phyloP scores from a whole-genome alignment of 2,113 vertebrate genomes.

The Zeus faber region DNA sequence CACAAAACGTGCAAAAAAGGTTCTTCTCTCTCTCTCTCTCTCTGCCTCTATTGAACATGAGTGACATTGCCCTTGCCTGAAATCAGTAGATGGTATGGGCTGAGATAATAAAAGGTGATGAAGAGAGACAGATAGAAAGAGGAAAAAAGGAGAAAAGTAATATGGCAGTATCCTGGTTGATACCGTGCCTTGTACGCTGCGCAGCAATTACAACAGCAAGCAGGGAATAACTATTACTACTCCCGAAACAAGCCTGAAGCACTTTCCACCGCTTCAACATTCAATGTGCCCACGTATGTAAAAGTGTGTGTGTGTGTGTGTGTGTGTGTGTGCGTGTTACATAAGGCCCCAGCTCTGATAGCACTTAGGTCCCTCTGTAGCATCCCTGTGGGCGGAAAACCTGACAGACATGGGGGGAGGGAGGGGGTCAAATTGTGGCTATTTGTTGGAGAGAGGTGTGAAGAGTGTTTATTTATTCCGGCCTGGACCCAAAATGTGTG shows the following conservation, averaged over 20 bases:
- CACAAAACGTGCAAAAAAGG: no score
- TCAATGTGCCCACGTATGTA: not conserved
- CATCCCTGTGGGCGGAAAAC: not conserved
- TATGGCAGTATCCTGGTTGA: conserved; percentile 13
- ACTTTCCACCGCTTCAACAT: conserved; percentile 42
- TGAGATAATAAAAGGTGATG: not conserved
- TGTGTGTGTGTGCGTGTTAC: conserved; percentile 18
- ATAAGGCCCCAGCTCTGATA: conserved; percentile 11
- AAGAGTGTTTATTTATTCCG: no score
- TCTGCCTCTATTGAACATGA: no score
- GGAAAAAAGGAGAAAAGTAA: not conserved
- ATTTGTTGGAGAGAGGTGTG: no score
- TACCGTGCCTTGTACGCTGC: conserved; percentile 2
- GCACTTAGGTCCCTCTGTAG: not conserved
- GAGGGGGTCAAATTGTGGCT: no score
- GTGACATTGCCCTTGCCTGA: no score
- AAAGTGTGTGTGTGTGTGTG: no score
- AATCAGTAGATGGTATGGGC: not conserved
- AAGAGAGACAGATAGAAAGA: not conserved
- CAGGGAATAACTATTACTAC: not conserved
- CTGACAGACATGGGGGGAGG: no score
- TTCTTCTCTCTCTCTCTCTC: no score
- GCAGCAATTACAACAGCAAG: not conserved
- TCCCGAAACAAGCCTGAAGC: conserved; percentile 33
- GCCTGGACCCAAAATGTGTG: no score